Base-by-base conservation (phyloP, 1,140 invertebrate species). In the Conus betulinus region DNA sequence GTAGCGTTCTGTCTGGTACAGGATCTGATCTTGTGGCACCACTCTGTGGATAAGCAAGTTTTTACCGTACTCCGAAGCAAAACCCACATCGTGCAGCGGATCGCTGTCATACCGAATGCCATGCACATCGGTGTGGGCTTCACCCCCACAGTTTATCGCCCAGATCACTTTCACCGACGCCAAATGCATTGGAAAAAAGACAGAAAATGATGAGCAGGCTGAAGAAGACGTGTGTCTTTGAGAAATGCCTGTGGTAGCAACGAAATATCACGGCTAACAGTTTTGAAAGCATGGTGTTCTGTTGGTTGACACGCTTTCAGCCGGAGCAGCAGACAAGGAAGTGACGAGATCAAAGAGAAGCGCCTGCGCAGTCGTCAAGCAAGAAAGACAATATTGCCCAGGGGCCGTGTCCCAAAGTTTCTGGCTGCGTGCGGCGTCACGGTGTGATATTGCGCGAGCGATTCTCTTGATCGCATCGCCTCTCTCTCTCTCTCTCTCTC, bases 1-100 rank as follows among this genome's bases (percentile, higher is more conserved):
- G 92, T 95, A 95, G 81, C 95, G 87, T 86, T 95, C 95, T 23
- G 95, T 95, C 89, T 95, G 95, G 87, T 95, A 95, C 11, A 95
- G 89, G 52, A 95, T 94, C 87, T 95, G 93, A 91, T 95, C 95
- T 88, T 94, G 94, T n/a, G 92, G 92, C 1, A 93, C 91, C 67
- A 95, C 93, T 85, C 95, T 88, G 27, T 93, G 92, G 67, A 95
- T 95, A 87, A 93, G 88, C 27, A 95, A 87, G 74, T 91, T 94
- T 89, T 94, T 79, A 7, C 95, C 95, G 91, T 94, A 95, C 87
- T 95, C 95, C 13, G 95, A 95, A 0, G 93, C 82, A 84, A 93
- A 92, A 20, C 95, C 95, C 57, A 92, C 87, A 81, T 91, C 89
- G 13, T 20, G 67, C 60, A 91, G 88, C 39, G 89, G 88, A 91